Percentiles rank a stretch among this genome's conserved stretches.
phyloP scores from a whole-genome alignment of 1,140 invertebrate genomes.

The Lysiphlebus fabarum region DNA sequence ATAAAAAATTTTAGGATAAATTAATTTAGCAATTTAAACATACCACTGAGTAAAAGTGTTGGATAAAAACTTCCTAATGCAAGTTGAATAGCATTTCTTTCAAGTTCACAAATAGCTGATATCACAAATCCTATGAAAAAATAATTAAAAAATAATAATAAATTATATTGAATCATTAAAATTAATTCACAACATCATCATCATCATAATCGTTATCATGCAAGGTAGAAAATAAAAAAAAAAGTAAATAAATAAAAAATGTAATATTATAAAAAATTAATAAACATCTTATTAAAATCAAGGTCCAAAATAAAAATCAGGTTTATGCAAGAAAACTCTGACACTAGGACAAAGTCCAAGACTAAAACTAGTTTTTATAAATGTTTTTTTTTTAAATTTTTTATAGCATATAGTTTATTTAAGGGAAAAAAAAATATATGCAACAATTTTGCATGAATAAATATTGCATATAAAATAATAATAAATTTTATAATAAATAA shows the following conservation, averaged over 20 bases:
- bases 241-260: neutral
- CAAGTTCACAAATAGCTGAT: conserved; percentile 85
- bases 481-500: no score
- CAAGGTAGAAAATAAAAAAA: neutral
- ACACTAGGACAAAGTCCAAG: no score
- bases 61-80: conserved; percentile 94
- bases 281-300: conserved; percentile 1
- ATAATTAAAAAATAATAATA: neutral
- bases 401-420: no score
- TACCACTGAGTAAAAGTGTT: conserved; percentile 79
- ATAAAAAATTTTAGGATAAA: neutral
- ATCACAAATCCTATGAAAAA: conserved; percentile 73
- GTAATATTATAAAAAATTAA: neutral
- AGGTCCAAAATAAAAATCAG: neutral
- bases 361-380: no score
- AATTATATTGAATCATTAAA: neutral
- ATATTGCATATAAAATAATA: no score
- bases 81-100: conserved; percentile 90
- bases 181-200: no score
- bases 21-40: conserved; percentile 27
- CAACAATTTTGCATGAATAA: no score
- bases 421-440: no score
- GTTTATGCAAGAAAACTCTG: no score
- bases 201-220: no score
- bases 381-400: no score